Conservation (phyloP, 2,888 invertebrate genomes). For the Heliconius ismenius region DNA sequence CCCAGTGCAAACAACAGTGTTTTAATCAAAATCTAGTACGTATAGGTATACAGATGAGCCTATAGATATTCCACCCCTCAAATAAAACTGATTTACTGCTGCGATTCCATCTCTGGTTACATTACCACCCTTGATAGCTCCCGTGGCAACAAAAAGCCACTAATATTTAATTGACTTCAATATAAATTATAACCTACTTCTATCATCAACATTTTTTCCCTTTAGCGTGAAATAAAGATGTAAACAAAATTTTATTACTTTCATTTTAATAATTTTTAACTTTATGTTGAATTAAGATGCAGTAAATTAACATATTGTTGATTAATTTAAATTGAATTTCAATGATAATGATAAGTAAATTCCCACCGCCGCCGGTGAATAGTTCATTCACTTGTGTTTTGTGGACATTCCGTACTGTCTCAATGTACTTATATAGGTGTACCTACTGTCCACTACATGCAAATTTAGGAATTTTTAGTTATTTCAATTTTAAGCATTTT, state of each 20-base stretch:
- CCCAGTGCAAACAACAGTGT: not conserved
- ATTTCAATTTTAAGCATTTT: no score
- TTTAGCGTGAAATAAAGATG: slow-evolving; percentile 11
- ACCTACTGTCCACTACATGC: no score
- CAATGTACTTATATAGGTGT: no score
- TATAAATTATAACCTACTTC: slow-evolving; percentile 26
- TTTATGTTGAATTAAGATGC: slow-evolving; percentile 7
- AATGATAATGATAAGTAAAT: slow-evolving; percentile 7
- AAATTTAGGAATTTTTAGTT: no score
- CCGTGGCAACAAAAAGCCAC: slow-evolving; percentile 43
- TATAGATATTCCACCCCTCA: slow-evolving; percentile 46
- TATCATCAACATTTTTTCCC: slow-evolving; percentile 2
- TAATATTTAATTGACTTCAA: slow-evolving; percentile 43
- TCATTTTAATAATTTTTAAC: slow-evolving; percentile 5
- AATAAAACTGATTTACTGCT: slow-evolving; percentile 54
- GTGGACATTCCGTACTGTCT: slow-evolving; percentile 14
- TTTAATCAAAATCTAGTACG: slow-evolving; percentile 21
- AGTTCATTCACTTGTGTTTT: slow-evolving; percentile 14
- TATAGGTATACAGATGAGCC: slow-evolving; percentile 39
- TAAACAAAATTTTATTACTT: slow-evolving; percentile 15
- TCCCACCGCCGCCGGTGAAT: slow-evolving; percentile 12
- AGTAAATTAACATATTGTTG: slow-evolving; percentile 16
- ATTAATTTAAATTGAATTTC: slow-evolving; percentile 17
- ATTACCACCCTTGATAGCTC: slow-evolving; percentile 54
- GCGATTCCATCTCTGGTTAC: slow-evolving; percentile 53